Evolutionary conservation across 2,888 invertebrate genomes (phyloP).

Genomic region (Melolontha melolontha): DNA sequence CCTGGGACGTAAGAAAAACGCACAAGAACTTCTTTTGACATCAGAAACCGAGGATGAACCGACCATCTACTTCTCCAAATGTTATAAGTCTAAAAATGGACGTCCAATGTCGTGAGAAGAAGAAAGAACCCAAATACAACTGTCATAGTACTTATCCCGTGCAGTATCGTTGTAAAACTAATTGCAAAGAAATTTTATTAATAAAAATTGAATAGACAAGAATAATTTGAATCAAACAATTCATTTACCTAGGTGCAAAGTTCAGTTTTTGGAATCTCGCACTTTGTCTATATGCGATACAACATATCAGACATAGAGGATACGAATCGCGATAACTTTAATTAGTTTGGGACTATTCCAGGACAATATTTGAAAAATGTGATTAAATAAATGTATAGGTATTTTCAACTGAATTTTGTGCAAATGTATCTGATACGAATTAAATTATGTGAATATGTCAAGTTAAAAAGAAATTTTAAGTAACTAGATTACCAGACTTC

Average conservation of each 20-base stretch:
- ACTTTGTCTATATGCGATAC: not conserved
- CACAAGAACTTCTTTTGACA: slow-evolving; percentile 63
- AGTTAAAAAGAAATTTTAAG: too few relatives aligned
- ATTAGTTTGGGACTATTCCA: too few relatives aligned
- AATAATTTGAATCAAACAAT: slow-evolving; percentile 10
- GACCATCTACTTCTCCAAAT: slow-evolving; percentile 51
- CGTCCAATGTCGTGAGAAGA: not conserved
- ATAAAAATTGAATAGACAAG: not conserved
- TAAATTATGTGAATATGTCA: too few relatives aligned
- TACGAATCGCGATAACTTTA: too few relatives aligned
- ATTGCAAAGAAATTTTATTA: not conserved
- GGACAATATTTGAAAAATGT: too few relatives aligned
- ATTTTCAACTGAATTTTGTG: too few relatives aligned
- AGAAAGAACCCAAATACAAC: not conserved
- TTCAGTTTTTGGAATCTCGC: slow-evolving; percentile 13
- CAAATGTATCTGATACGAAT: too few relatives aligned
- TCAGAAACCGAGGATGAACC: slow-evolving; percentile 63
- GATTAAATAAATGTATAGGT: too few relatives aligned
- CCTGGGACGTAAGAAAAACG: slow-evolving; percentile 63
- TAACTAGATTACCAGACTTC: too few relatives aligned
- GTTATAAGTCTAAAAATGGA: not conserved
- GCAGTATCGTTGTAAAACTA: slow-evolving; percentile 6
- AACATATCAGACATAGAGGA: too few relatives aligned
- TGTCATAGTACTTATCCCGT: slow-evolving; percentile 11
- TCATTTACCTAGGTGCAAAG: slow-evolving; percentile 14